Evolutionary conservation across 2,797 vertebrate species (phyloP), one percentile per base, ranked within the genome.

Genomic region (Melanotaenia boesemani): DNA sequence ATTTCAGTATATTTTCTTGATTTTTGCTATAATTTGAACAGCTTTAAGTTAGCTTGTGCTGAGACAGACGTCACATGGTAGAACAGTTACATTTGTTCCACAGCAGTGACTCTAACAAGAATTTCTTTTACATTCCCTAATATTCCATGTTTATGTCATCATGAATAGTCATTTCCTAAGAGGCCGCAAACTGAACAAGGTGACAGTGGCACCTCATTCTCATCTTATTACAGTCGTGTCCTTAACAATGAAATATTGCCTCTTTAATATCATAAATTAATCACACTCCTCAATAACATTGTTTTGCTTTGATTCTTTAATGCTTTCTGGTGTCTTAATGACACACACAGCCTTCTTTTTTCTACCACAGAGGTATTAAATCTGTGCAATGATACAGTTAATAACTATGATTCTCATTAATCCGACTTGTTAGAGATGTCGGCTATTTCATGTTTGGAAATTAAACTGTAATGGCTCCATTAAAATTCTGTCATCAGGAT

Each of bases 141-240:
- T 74, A 65, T 58, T 76, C 67, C 62, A 56, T 54, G 57, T 85
- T 87, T 80, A 82, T 6, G 54, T 63, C 63, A 22, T 75, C 67
- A 80, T 87, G 83, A 87, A 88, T 84, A 89, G 88, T 89, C 72
- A 84, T 87, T 67, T 86, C 75, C 78, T 78, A 8, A 1, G 74
- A 84, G 67, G 36, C 72, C 70, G 6, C 10, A 5, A 20, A 41
- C 44, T 41, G 48, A 76, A 56, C 30, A 72, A 79, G 64, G 76
- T 30, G 24, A 73, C 55, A 1, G 28, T 0, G 32, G 55, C 78
- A 72, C 48, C 54, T 61, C 5, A 6, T 64, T 80, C 72, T 77
- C 70, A 76, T 74, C 79, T 68, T 26, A 83, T 82, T 79, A 2
- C 72, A 15, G 58, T 20, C 16, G 18, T 72, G 57, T 81, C 67